phyloP scores from a whole-genome alignment of 2,888 invertebrate species.

The Tyria jacobaeae region DNA sequence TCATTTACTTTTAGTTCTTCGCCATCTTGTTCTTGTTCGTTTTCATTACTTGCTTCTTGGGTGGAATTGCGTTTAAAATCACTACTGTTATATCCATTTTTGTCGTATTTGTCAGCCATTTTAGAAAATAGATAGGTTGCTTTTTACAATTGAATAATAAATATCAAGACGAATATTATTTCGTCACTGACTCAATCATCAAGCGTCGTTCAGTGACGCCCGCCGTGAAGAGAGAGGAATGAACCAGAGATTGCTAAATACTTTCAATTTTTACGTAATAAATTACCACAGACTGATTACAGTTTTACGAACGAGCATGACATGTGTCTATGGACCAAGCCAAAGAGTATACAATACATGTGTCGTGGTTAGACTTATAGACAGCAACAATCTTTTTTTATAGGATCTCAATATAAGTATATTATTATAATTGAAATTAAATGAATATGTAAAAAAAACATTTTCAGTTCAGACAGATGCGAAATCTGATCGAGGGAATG shows the following conservation, averaged over 20 bases:
- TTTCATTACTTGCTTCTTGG: conserved; percentile 57
- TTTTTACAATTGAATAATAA: conserved; percentile 13
- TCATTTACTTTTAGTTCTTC: conserved; percentile 88
- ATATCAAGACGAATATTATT: conserved; percentile 5
- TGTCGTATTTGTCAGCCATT: conserved; percentile 78
- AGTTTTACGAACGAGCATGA: neutral
- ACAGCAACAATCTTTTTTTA: too few species aligned
- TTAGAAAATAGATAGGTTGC: conserved; percentile 8
- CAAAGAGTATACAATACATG: too few species aligned
- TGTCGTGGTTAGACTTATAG: too few species aligned
- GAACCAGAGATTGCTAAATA: neutral
- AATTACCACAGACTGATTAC: neutral
- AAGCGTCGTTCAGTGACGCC: conserved; percentile 34
- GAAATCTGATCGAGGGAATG: too few species aligned
- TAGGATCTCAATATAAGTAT: too few species aligned
- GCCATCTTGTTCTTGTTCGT: conserved; percentile 80
- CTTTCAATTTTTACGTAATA: neutral
- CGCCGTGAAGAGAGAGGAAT: conserved; percentile 2
- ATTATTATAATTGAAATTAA: too few species aligned
- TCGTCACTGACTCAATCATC: conserved; percentile 21
- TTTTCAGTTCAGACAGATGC: too few species aligned
- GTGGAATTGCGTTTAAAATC: conserved; percentile 81
- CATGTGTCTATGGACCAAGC: neutral
- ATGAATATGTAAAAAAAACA: too few species aligned
- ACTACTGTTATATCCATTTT: conserved; percentile 79